Evolutionary conservation across 2,888 invertebrate species (phyloP), one percentile per base, ranked within the genome.

Genomic region (Melanostoma mellinum): DNA sequence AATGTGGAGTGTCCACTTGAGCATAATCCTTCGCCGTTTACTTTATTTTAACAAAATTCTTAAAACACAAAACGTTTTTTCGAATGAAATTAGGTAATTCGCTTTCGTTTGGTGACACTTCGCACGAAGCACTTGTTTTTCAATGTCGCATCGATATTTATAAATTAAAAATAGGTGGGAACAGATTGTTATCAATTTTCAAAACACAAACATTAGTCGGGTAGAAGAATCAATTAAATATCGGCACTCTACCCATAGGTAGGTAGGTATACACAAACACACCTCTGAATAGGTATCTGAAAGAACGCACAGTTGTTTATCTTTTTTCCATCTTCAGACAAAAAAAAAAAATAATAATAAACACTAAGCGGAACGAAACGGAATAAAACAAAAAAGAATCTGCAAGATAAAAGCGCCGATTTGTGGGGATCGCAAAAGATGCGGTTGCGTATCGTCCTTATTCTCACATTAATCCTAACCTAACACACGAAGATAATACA

Each of bases 1-100:
- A 60, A 30, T 30, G 69, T 67, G 20, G 20, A 20, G 20, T 60
- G 60, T 75, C 68, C 74, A 65, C 61, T 44, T 65, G 46, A 40
- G 61, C 81, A 84, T 85, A 78, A 85, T 86, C 84, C 75, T 72
- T 71, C 35, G 9, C 50, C 35, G 38, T 40, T 58, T 38, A 68
- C 40, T 3, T 20, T 1, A 6, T 33, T 32, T 32, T 10, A 6
- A 44, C 10, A 33, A 73, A 56, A 35, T 38, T 60, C 32, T 40
- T 5, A 20, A 20, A 20, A 58, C 42, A 46, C 40, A 42, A 50
- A 38, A 0, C 6, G 44, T 10, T 20, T 38, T 56, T 48, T 60
- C 72, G 53, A 67, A 63, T 46, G 6, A 35, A 60, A 6, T 67
- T 40, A 5, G 33, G 35, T 58, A 4, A 35, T 48, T 78, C 78